Conservation (phyloP, 2,797 vertebrate genomes). For the Pseudochromis fuscus region DNA sequence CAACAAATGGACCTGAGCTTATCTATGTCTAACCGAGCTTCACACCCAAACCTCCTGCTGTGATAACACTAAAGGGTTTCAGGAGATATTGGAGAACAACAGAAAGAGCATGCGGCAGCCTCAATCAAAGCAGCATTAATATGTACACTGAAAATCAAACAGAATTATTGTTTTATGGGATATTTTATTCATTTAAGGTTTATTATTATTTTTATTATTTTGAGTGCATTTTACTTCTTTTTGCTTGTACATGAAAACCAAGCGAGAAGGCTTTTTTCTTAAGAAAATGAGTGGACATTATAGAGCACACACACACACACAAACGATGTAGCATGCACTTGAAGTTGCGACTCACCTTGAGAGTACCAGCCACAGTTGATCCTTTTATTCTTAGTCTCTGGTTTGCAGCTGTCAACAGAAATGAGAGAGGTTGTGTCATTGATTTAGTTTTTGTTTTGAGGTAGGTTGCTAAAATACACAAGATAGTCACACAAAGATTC, state of each 20-base stretch:
- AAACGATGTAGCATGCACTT: conserved; percentile 6
- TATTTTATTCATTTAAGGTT: conserved; percentile 4
- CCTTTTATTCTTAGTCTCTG: conserved; percentile 24
- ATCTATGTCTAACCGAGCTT: not conserved
- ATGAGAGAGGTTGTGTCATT: conserved; percentile 24
- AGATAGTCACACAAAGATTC: not conserved
- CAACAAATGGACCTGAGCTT: conserved; percentile 39
- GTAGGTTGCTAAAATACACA: no score
- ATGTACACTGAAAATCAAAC: conserved; percentile 31
- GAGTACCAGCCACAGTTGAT: conserved; percentile 22
- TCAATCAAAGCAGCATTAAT: conserved; percentile 11
- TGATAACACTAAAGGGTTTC: conserved; percentile 16
- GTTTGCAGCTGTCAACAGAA: conserved; percentile 51
- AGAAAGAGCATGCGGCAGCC: conserved; percentile 10
- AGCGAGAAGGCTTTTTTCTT: no score
- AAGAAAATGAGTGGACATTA: conserved; percentile 12
- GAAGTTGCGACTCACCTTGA: conserved; percentile 57
- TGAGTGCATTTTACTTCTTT: conserved; percentile 4
- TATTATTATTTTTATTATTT: no score
- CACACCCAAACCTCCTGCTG: conserved; percentile 26
- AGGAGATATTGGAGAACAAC: conserved; percentile 24
- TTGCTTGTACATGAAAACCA: conserved; percentile 1
- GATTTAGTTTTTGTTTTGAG: not conserved
- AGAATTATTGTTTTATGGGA: not conserved
- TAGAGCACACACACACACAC: not conserved